Evolutionary conservation across 2,888 invertebrate species (phyloP).

Genomic region (Hanleya hanleyi): DNA sequence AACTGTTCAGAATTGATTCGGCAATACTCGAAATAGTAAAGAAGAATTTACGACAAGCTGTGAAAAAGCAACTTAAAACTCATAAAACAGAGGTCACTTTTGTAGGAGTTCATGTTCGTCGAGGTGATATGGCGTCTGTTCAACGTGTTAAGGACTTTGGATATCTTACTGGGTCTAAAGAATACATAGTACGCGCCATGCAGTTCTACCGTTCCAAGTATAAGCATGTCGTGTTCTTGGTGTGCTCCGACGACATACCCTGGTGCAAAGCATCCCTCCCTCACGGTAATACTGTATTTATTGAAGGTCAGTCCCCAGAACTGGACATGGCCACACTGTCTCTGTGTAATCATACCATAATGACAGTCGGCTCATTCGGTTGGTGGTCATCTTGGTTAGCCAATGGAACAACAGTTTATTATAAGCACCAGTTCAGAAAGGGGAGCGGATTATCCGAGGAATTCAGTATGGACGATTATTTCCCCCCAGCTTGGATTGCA

Average conservation of each 20-base stretch:
- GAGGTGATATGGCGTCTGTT: neutral
- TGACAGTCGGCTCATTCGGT: neutral
- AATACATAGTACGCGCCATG: neutral
- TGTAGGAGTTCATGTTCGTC: neutral
- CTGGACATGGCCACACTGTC: neutral
- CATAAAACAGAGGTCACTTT: too few relatives aligned
- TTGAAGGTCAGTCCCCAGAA: neutral
- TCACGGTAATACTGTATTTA: neutral
- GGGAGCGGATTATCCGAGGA: neutral
- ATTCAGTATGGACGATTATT: neutral
- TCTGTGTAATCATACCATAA: constrained; percentile 10
- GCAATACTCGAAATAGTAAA: neutral
- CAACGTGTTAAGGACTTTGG: neutral
- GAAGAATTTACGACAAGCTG: neutral
- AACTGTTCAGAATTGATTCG: neutral
- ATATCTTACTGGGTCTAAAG: neutral
- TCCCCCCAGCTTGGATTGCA: neutral
- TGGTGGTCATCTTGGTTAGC: constrained; percentile 9
- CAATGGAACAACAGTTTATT: neutral
- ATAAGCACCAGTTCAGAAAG: neutral
- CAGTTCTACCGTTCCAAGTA: neutral
- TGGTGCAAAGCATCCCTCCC: neutral
- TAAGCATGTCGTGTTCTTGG: neutral
- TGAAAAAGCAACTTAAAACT: neutral
- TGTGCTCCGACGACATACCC: neutral